phyloP scores from a whole-genome alignment of 2,888 invertebrate species.

The Epirrhoe alternata region DNA sequence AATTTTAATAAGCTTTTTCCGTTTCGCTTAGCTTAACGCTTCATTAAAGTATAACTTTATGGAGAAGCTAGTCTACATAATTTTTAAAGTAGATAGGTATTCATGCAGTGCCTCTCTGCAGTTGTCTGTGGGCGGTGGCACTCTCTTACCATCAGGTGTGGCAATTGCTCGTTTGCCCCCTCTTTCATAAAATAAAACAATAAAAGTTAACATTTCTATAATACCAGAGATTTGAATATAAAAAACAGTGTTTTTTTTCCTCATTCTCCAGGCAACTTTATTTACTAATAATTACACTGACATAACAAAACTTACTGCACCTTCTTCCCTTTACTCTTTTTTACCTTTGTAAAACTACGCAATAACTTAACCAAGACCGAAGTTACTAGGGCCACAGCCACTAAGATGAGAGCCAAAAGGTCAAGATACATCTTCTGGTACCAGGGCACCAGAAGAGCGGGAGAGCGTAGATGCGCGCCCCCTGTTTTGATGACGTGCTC shows the following conservation, averaged over 20 bases:
- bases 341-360: conserved; percentile 4
- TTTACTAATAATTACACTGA: background rate
- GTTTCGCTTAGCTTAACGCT: conserved; percentile 30
- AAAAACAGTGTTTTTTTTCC: too few species aligned
- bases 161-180: too few species aligned
- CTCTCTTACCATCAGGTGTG: too few species aligned
- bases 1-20: conserved; percentile 30
- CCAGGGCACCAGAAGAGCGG: conserved; percentile 46
- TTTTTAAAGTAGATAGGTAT: too few species aligned
- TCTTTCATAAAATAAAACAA: too few species aligned
- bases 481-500: conserved; percentile 47
- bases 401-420: conserved; percentile 36
- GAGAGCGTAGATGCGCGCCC: conserved; percentile 51
- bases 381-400: conserved; percentile 10
- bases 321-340: conserved; percentile 29
- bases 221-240: too few species aligned
- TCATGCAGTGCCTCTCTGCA: too few species aligned
- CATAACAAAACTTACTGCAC: conserved; percentile 1
- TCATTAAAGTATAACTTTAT: background rate
- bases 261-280: too few species aligned
- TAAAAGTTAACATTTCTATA: too few species aligned
- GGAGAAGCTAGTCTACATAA: too few species aligned
- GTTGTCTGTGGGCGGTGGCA: too few species aligned
- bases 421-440: conserved; percentile 52
- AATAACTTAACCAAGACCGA: conserved; percentile 22